Percentiles rank a stretch among this genome's conserved stretches.
phyloP scores from a whole-genome alignment of 1,140 invertebrate species.

The roundworm (Caenorhabditis elegans) region DNA sequence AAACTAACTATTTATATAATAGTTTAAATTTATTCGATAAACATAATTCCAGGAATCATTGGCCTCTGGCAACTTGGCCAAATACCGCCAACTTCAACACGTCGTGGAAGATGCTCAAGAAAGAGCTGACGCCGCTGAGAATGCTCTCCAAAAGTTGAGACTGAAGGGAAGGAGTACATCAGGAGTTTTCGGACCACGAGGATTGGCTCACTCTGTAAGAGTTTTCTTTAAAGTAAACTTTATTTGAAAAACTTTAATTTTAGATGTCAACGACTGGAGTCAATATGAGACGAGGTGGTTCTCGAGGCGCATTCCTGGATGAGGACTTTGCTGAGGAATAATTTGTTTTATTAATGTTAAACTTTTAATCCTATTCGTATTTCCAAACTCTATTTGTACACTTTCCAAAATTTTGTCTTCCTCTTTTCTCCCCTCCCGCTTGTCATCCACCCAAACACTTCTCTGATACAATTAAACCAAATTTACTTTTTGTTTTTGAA shows the following conservation, averaged over 20 bases:
- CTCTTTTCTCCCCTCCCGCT: neutral
- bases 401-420: neutral
- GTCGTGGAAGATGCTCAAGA: slow-evolving; percentile 98
- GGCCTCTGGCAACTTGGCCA: slow-evolving; percentile 93
- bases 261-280: slow-evolving; percentile 36
- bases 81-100: slow-evolving; percentile 98
- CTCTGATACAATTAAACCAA: slow-evolving; percentile 16
- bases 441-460: neutral
- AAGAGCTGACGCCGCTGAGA: slow-evolving; percentile 90
- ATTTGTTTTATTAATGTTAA: no score
- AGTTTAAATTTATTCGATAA: neutral
- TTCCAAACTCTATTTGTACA: slow-evolving; percentile 30
- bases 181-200: slow-evolving; percentile 38
- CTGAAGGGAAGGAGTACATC: slow-evolving; percentile 81
- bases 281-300: slow-evolving; percentile 22
- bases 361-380: neutral
- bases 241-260: neutral
- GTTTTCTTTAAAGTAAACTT: neutral
- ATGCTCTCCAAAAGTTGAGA: slow-evolving; percentile 93
- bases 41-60: slow-evolving; percentile 83
- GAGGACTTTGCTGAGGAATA: slow-evolving; percentile 36
- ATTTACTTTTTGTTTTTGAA: neutral
- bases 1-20: no score
- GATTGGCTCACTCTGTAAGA: slow-evolving; percentile 46
- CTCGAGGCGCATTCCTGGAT: slow-evolving; percentile 36